A percentile compares a stretch with the other conserved stretches of the same genome.
Conservation (phyloP, 2,113 vertebrate genomes). For the Galemys pyrenaicus region DNA sequence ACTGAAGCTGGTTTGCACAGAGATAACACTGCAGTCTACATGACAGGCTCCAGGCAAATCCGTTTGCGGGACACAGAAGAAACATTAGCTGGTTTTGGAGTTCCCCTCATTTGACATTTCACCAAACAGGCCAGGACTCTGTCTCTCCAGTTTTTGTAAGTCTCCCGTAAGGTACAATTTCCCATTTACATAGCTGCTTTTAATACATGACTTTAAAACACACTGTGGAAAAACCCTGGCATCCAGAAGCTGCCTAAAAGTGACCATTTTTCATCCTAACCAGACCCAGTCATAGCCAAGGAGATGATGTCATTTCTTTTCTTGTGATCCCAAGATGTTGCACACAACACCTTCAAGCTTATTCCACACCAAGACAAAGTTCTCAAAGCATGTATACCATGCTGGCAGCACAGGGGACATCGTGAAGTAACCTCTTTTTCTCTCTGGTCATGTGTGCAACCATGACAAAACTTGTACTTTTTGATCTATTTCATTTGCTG, state of each 20-base stretch:
- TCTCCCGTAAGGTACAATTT: slow-evolving; percentile 41
- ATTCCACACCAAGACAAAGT: neutral
- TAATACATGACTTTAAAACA: slow-evolving; percentile 40
- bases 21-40: neutral
- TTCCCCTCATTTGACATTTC: slow-evolving; percentile 49
- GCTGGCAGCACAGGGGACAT: neutral
- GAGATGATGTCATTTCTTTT: neutral
- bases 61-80: neutral
- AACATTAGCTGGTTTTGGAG: neutral
- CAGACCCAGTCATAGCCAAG: neutral
- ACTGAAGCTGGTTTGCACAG: neutral
- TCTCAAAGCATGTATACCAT: neutral
- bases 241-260: neutral
- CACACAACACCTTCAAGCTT: neutral
- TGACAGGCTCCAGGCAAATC: neutral
- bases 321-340: neutral
- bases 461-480: neutral
- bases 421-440: neutral
- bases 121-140: neutral
- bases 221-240: neutral
- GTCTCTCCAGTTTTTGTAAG: neutral
- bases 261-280: neutral
- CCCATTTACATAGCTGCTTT: slow-evolving; percentile 12
- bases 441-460: neutral
- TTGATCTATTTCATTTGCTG: neutral